Evolutionary conservation across 2,797 vertebrate genomes (phyloP).

Genomic region (Oreonectes daqikongensis): DNA sequence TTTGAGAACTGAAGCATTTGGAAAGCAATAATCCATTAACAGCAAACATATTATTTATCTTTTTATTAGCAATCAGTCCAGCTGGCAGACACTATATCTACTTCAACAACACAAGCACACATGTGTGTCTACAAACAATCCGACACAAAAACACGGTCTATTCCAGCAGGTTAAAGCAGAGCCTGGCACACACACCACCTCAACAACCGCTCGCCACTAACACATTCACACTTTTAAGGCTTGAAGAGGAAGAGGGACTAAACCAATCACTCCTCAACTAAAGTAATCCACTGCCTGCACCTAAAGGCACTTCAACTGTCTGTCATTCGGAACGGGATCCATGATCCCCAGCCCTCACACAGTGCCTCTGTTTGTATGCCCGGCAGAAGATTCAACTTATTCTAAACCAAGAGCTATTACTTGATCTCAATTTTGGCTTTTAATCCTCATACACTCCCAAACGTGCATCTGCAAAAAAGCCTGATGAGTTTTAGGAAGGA

Average conservation of each 20-base stretch:
- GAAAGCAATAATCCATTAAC: constrained; percentile 26
- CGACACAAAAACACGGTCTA: constrained; percentile 34
- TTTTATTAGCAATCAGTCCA: constrained; percentile 73
- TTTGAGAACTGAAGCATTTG: constrained; percentile 22
- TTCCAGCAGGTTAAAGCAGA: constrained; percentile 34
- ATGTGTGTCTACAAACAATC: constrained; percentile 18
- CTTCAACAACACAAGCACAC: constrained; percentile 31
- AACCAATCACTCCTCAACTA: constrained; percentile 11
- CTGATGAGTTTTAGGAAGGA: not conserved
- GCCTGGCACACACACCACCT: constrained; percentile 9
- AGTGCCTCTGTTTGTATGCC: constrained; percentile 26
- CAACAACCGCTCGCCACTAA: constrained; percentile 17
- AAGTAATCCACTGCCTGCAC: constrained; percentile 23
- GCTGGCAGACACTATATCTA: constrained; percentile 65
- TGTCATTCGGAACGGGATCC: not conserved
- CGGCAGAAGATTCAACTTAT: not conserved
- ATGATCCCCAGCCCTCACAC: not conserved
- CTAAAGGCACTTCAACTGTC: constrained; percentile 43
- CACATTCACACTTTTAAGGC: constrained; percentile 53
- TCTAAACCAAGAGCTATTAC: not conserved
- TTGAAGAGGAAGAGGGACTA: constrained; percentile 1
- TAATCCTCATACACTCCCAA: not conserved
- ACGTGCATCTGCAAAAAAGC: constrained; percentile 5
- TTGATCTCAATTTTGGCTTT: constrained; percentile 8
- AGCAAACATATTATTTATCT: constrained; percentile 8